A percentile compares a stretch with the other conserved stretches of the same genome.
These are phyloP conservation scores for Listronotus bonariensis DNA, from an alignment of 1,140 invertebrate genomes.

Conservation along the genomic window DNA sequence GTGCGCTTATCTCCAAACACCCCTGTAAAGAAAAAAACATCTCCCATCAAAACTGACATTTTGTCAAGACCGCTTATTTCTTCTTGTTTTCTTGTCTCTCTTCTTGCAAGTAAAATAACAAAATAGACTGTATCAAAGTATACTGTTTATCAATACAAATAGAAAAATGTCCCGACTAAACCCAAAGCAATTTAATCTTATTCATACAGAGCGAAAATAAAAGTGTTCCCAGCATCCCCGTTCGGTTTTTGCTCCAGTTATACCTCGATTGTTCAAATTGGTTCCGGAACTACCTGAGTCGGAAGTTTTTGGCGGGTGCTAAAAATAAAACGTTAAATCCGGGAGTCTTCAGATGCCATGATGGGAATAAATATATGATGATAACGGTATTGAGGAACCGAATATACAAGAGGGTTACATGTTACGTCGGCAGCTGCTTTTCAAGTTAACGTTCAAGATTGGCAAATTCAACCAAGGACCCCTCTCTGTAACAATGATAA, in stretches of 20 bases:
- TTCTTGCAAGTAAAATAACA: too few relatives aligned
- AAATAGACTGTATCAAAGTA: too few relatives aligned
- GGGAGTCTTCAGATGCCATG: constrained; percentile 28
- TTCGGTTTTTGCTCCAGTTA: constrained; percentile 29
- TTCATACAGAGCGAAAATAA: constrained; percentile 30
- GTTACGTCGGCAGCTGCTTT: constrained; percentile 29
- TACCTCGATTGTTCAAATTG: constrained; percentile 36
- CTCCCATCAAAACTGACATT: too few relatives aligned
- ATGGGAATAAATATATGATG: constrained; percentile 37
- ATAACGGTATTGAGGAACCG: constrained; percentile 32
- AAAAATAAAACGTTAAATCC: constrained; percentile 39
- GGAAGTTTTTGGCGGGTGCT: constrained; percentile 36
- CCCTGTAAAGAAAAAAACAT: too few relatives aligned
- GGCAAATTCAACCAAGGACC: constrained; percentile 36
- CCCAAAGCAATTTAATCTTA: constrained; percentile 35
- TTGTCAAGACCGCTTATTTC: too few relatives aligned
- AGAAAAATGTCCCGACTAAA: constrained; percentile 14
- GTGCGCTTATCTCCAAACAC: too few relatives aligned
- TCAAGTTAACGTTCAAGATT: constrained; percentile 34
- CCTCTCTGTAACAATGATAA: constrained; percentile 32
- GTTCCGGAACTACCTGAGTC: constrained; percentile 38
- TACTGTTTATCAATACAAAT: constrained; percentile 13
- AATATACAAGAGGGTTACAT: constrained; percentile 37
- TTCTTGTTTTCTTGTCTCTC: too few relatives aligned
- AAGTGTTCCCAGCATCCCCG: constrained; percentile 26